Percentiles rank a stretch among this genome's conserved stretches.
These are phyloP conservation scores for Gasterosteus aculeatus DNA, from an alignment of 2,113 vertebrate species.

Conservation along the genomic window DNA sequence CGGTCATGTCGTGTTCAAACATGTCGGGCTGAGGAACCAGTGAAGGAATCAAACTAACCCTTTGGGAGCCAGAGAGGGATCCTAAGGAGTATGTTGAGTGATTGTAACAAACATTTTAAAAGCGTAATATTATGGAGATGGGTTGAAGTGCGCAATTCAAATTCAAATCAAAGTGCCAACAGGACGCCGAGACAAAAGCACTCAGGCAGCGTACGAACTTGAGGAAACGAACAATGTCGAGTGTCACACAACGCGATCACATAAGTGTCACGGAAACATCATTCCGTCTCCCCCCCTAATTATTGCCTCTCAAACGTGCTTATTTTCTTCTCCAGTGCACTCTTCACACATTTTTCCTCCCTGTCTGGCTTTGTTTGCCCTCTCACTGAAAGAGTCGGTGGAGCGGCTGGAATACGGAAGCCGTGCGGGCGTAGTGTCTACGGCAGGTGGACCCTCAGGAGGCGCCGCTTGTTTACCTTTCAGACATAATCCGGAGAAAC, in stretches of 20 bases:
- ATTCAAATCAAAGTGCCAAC: conserved; percentile 30
- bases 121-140: neutral
- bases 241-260: conserved; percentile 52
- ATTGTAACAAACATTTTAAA: neutral
- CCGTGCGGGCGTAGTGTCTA: conserved; percentile 1
- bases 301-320: conserved; percentile 45
- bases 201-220: conserved; percentile 4
- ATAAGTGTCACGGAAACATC: conserved; percentile 22
- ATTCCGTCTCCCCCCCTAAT: conserved; percentile 64
- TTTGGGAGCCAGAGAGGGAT: conserved; percentile 21
- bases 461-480: conserved; percentile 1
- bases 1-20: conserved; percentile 59
- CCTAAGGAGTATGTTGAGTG: neutral
- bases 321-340: conserved; percentile 30
- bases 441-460: conserved; percentile 10
- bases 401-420: conserved; percentile 26
- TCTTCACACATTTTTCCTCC: conserved; percentile 50
- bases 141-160: neutral
- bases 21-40: conserved; percentile 37
- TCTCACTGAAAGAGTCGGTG: conserved; percentile 5
- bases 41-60: conserved; percentile 46
- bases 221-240: conserved; percentile 16
- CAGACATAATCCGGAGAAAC: conserved; percentile 20
- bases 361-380: conserved; percentile 16
- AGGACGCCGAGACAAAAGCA: neutral